A percentile compares a stretch with the other conserved stretches of the same genome.
phyloP scores from a whole-genome alignment of 2,797 vertebrate species.

The Pempheris klunzingeri region DNA sequence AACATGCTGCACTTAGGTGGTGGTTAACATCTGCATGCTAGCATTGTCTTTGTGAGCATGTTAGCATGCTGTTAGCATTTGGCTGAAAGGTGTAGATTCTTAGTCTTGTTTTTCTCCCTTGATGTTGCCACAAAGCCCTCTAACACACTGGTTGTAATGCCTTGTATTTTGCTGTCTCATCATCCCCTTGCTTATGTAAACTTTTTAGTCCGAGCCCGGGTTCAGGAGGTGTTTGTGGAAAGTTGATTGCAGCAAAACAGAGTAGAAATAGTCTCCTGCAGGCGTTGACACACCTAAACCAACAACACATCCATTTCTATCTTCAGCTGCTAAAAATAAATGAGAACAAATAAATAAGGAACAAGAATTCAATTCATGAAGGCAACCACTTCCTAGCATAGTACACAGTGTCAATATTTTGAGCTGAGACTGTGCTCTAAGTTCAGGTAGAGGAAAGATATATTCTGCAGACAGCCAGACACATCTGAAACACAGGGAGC shows the following conservation, averaged over 20 bases:
- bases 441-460: conserved; percentile 29
- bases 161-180: conserved; percentile 10
- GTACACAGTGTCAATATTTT: conserved; percentile 69
- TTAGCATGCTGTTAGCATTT: no score
- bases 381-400: conserved; percentile 65
- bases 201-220: conserved; percentile 1
- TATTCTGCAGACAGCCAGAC: conserved; percentile 29
- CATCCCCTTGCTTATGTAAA: conserved; percentile 3
- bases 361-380: conserved; percentile 72
- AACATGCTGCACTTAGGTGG: background rate
- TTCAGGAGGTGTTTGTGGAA: conserved; percentile 61
- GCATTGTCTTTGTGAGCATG: no score
- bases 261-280: conserved; percentile 69
- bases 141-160: background rate
- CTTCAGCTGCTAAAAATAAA: conserved; percentile 78
- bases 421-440: conserved; percentile 55
- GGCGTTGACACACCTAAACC: conserved; percentile 70
- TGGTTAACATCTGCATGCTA: background rate
- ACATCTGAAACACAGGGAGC: conserved; percentile 29
- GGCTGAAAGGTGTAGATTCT: background rate
- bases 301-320: conserved; percentile 69
- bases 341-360: conserved; percentile 80
- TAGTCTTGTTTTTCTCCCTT: background rate
- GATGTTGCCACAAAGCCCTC: background rate
- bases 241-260: conserved; percentile 53